Percentiles rank a stretch among this genome's conserved stretches.
These are phyloP conservation scores for Synaphobranchus kaupii DNA, from an alignment of 2,797 vertebrate species.

Conservation along the genomic window DNA sequence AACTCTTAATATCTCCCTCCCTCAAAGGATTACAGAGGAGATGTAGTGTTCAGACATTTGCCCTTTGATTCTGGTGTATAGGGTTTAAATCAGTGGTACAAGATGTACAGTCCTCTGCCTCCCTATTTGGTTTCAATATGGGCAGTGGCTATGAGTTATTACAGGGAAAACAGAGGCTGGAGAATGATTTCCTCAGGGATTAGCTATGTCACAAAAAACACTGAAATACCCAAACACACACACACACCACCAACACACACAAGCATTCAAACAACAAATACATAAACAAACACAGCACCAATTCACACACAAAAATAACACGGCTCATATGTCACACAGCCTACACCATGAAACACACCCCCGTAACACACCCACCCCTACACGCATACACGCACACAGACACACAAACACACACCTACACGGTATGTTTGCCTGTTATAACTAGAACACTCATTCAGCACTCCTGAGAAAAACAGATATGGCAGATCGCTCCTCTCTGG, in stretches of 20 bases:
- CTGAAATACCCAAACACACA: neutral
- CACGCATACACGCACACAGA: neutral
- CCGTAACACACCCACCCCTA: neutral
- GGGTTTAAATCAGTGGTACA: neutral
- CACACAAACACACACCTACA: neutral
- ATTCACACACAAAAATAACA: neutral
- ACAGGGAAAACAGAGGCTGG: neutral
- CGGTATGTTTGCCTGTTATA: neutral
- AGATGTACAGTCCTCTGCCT: too few relatives aligned
- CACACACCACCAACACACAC: neutral
- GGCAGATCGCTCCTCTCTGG: neutral
- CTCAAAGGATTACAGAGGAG: slow-evolving; percentile 39
- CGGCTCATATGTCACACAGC: neutral
- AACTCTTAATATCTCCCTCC: slow-evolving; percentile 46
- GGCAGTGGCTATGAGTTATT: neutral
- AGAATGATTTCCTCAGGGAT: neutral
- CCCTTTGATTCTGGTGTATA: slow-evolving; percentile 10
- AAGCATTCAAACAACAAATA: neutral
- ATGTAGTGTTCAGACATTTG: slow-evolving; percentile 24
- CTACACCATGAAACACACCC: neutral
- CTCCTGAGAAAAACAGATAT: slow-evolving; percentile 1
- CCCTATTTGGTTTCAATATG: neutral
- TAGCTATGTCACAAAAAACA: neutral
- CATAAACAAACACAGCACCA: too few relatives aligned
- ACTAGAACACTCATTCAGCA: neutral